These are phyloP conservation scores for Polyploca ridens DNA, from an alignment of 2,888 invertebrate species.

Conservation along the genomic window DNA sequence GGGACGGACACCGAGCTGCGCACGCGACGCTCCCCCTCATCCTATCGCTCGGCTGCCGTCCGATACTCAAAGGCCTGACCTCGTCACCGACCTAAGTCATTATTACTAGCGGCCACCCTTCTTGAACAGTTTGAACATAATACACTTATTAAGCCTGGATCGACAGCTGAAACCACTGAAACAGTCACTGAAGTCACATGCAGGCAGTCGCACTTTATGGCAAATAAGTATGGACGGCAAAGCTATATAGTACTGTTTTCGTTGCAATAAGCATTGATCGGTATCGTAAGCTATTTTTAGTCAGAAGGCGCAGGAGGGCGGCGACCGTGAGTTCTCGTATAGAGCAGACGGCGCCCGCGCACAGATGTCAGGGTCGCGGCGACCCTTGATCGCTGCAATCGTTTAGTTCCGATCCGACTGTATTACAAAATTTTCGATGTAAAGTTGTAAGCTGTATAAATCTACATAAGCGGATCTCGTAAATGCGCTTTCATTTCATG, in stretches of 20 bases:
- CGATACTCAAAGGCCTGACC: constrained; percentile 37
- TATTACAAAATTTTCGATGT: background rate
- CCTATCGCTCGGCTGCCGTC: constrained; percentile 46
- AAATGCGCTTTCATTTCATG: constrained; percentile 53
- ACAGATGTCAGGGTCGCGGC: constrained; percentile 66
- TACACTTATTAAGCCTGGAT: background rate
- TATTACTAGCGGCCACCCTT: constrained; percentile 39
- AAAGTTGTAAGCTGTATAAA: constrained; percentile 14
- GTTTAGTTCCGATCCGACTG: background rate
- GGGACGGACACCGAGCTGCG: constrained; percentile 80
- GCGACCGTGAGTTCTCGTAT: constrained; percentile 67
- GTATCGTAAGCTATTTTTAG: constrained; percentile 72
- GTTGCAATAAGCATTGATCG: constrained; percentile 52
- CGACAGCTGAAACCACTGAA: background rate
- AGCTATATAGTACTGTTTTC: background rate
- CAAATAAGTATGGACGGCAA: background rate
- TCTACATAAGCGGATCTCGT: constrained; percentile 36
- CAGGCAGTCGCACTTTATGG: background rate
- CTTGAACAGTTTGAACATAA: background rate
- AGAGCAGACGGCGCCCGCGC: constrained; percentile 57
- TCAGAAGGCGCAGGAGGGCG: constrained; percentile 68
- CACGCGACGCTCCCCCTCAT: constrained; percentile 79
- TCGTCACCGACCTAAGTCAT: constrained; percentile 13
- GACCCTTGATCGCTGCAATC: constrained; percentile 38
- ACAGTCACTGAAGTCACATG: background rate